Base-by-base conservation (phyloP, 2,797 vertebrate species). In the Spheniscus humboldti region DNA sequence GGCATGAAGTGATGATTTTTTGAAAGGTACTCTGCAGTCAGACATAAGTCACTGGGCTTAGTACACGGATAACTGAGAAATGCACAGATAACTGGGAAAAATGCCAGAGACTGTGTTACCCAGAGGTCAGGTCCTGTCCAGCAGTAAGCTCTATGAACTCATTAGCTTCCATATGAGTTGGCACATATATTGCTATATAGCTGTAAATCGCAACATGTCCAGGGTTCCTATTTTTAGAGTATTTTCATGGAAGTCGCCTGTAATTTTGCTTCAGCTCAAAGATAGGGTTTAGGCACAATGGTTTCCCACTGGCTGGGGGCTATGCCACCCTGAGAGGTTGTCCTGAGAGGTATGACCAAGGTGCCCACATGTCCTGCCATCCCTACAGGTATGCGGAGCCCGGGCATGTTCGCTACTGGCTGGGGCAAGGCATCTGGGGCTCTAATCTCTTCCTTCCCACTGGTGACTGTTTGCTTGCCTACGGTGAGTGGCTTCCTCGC, bases 401-500 rank as follows among this genome's bases (percentile, higher is more conserved):
- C 4, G 3, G 7, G 1, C 7, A 7, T 2, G 0, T 57, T 64
- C 5, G 2, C 18, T 81, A 1, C 16, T 35, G 52, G 39, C 19
- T 6, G 4, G 6, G 15, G 30, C n/a, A 62, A 45, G n/a, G 28
- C 47, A 86, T 10, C 22, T 77, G 56, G 17, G 8, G 9, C 18
- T 91, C 22, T 72, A 3, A 41, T 69, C 7, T 37, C 12, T 60
- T 60, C 18, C 12, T 28, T 89, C 41, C 13, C 10, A 39, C 24
- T 1, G 3, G 16, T 2, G 4, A 0, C 30, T 48, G 15, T 33
- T 55, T 75, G 35, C 37, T 81, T 91, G 37, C 22, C 31, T 57
- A 0, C 5, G 6, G 8, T 79, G 41, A 6, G 5, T 52, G 33
- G 6, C 18, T 67, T 84, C 11, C 17, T 56, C 1, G 0, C 33